Conservation (phyloP, 1,140 invertebrate species). For the Sminthurinus signatus region DNA sequence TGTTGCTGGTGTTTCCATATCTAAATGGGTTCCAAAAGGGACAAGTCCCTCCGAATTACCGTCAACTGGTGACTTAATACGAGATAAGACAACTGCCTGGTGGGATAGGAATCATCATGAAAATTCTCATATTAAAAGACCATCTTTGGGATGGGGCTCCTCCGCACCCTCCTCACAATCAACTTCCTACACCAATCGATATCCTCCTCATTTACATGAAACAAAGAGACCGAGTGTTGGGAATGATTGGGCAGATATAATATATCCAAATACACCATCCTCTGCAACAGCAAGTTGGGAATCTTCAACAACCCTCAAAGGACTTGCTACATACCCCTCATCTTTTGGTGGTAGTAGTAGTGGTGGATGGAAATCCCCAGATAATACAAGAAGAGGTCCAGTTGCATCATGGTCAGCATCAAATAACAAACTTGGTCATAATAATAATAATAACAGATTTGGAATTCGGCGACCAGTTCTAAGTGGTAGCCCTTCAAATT, state of each 20-base stretch:
- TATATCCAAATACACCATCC: conserved; percentile 34
- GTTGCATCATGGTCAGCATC: conserved; percentile 32
- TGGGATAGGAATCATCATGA: conserved; percentile 29
- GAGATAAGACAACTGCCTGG: conserved; percentile 28
- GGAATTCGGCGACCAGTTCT: conserved; percentile 4
- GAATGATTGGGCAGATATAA: conserved; percentile 37
- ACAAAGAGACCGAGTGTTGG: conserved; percentile 6
- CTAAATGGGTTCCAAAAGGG: conserved; percentile 41
- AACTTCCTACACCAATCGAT: too few species aligned
- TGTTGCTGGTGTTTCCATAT: conserved; percentile 34
- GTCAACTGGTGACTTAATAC: conserved; percentile 27
- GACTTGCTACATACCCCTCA: conserved; percentile 18
- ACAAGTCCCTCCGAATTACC: conserved; percentile 33
- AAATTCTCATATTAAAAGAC: conserved; percentile 10
- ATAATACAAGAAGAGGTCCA: conserved; percentile 1
- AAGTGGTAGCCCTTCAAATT: conserved; percentile 9
- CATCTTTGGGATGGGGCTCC: conserved; percentile 2
- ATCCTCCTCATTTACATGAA: conserved; percentile 10
- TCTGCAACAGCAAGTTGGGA: conserved; percentile 40
- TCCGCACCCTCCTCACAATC: not conserved
- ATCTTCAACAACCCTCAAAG: conserved; percentile 19
- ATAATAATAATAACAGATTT: not conserved
- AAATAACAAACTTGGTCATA: not conserved
- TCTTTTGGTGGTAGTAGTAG: not conserved
- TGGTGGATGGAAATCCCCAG: conserved; percentile 7